A percentile compares a stretch with the other conserved stretches of the same genome.
Evolutionary conservation across 2,113 vertebrate species (phyloP).

Genomic region (Trichechus manatus): DNA sequence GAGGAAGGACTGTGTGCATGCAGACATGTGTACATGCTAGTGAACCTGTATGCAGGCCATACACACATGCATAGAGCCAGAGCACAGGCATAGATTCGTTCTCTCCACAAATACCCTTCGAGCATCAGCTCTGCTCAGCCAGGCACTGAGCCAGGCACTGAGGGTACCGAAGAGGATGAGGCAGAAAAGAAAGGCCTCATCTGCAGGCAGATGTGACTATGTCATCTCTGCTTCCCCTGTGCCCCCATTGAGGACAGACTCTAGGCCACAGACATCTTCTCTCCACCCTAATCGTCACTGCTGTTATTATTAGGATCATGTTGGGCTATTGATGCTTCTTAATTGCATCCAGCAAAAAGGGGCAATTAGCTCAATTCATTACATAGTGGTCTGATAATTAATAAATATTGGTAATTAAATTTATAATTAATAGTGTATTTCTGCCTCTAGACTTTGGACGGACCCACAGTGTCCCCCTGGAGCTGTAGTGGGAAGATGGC

Average conservation of each 20-base stretch:
- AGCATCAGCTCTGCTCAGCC: background rate
- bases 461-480: background rate
- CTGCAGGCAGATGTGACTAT: background rate
- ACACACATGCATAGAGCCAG: rapidly evolving
- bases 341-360: background rate
- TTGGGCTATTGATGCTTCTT: background rate
- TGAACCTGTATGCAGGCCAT: background rate
- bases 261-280: background rate
- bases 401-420: background rate
- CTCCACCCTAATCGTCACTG: background rate
- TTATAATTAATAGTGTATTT: background rate
- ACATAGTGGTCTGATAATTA: too few relatives aligned
- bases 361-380: background rate
- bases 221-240: background rate
- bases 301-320: background rate
- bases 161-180: background rate
- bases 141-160: background rate
- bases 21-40: background rate
- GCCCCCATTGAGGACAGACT: background rate
- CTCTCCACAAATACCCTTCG: background rate
- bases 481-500: background rate
- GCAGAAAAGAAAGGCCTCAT: background rate
- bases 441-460: background rate
- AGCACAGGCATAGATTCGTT: background rate
- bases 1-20: background rate